Conservation (phyloP, 1,140 invertebrate species). For the Pseudomyrmex flavicornis region DNA sequence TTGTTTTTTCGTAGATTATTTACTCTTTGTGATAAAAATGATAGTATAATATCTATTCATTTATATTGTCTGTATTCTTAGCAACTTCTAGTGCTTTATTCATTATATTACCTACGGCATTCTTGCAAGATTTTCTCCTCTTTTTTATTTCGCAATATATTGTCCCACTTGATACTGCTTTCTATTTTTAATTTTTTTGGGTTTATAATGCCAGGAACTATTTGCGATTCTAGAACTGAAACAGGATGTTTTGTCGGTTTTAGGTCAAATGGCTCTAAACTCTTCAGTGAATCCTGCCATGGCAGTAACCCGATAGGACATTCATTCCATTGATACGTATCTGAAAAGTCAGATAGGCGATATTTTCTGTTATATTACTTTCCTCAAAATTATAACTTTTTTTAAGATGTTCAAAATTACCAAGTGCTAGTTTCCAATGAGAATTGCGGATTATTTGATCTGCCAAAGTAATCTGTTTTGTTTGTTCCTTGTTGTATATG, state of each 20-base stretch:
- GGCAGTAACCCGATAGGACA: slow-evolving; percentile 82
- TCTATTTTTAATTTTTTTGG: slow-evolving; percentile 69
- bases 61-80: slow-evolving; percentile 64
- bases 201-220: slow-evolving; percentile 77
- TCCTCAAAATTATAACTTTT: slow-evolving; percentile 1
- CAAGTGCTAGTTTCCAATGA: slow-evolving; percentile 69
- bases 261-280: slow-evolving; percentile 53
- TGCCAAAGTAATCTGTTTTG: slow-evolving; percentile 29
- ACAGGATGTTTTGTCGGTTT: slow-evolving; percentile 42
- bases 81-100: slow-evolving; percentile 74
- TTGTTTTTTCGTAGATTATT: slow-evolving; percentile 4
- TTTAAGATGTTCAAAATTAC: slow-evolving; percentile 52
- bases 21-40: slow-evolving; percentile 9
- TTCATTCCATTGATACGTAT: slow-evolving; percentile 74
- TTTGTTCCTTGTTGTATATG: slow-evolving; percentile 28
- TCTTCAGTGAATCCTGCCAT: slow-evolving; percentile 79
- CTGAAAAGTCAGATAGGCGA: slow-evolving; percentile 58
- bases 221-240: slow-evolving; percentile 57
- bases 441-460: slow-evolving; percentile 76
- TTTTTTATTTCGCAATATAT: slow-evolving; percentile 71
- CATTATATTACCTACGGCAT: slow-evolving; percentile 66
- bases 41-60: not conserved
- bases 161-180: slow-evolving; percentile 79
- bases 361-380: slow-evolving; percentile 14
- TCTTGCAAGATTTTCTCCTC: slow-evolving; percentile 65